A percentile compares a stretch with the other conserved stretches of the same genome.
phyloP scores from a whole-genome alignment of 2,888 invertebrate species.

The Eupithecia subfuscata region DNA sequence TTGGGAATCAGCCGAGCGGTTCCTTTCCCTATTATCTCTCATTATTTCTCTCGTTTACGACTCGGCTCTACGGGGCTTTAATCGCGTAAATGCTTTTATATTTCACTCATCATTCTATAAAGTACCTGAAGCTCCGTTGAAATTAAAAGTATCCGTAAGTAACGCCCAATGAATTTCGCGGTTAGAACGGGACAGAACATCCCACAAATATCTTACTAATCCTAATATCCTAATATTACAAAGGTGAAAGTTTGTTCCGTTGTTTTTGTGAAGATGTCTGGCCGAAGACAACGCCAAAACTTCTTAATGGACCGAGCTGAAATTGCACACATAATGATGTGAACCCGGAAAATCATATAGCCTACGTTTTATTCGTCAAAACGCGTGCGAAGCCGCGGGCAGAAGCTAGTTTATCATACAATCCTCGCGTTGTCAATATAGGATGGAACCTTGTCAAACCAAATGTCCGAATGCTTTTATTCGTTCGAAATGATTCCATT shows the following conservation, averaged over 20 bases:
- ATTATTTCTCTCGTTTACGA: slow-evolving; percentile 13
- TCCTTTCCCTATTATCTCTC: not conserved
- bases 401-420: not conserved
- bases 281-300: too few relatives aligned
- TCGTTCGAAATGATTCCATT: not conserved
- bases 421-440: not conserved
- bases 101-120: not conserved
- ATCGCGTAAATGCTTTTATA: slow-evolving; percentile 3
- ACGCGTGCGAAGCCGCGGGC: too few relatives aligned
- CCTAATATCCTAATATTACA: not conserved
- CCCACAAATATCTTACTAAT: too few relatives aligned
- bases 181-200: too few relatives aligned
- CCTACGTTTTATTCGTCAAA: not conserved
- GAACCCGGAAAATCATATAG: too few relatives aligned
- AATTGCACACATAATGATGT: too few relatives aligned
- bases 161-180: not conserved
- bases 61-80: not conserved
- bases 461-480: not conserved
- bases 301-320: too few relatives aligned
- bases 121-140: not conserved
- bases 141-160: not conserved
- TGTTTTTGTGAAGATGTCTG: not conserved
- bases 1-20: not conserved
- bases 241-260: too few relatives aligned
- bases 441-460: not conserved